Evolutionary conservation across 2,113 vertebrate species (phyloP), one percentile per base, ranked within the genome.

Genomic region (Atlantisia rogersi): DNA sequence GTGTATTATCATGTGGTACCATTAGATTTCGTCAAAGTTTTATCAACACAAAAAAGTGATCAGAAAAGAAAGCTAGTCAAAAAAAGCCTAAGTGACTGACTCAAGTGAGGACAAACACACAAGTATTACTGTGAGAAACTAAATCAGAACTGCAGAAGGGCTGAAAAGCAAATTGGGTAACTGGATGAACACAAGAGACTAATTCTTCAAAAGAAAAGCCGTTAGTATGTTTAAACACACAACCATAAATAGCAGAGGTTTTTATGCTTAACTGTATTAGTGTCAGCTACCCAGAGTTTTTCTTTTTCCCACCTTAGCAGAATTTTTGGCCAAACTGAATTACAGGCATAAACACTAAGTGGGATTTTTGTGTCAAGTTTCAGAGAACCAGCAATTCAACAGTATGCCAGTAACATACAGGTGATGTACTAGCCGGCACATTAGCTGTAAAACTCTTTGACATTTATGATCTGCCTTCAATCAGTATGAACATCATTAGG

Each of bases 181-280:
- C 0, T 40, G 19, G 6, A 70, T 37, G 13, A 80, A 75, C 10
- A 39, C 16, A 42, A 3, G 31, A 17, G 12, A 32, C 1, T 6
- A 46, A 22, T 20, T 67, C 2, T 52, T 64, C 18, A 44, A 48
- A 90, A 88, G 4, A 60, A 83, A 42, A 35, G 46, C 7, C 3
- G 1, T 21, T 40, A 35, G 20, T 10, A 40, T 31, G 73, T 42
- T 40, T 37, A 13, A 56, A 65, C 80, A 55, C 8, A 39, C 10
- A 63, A 15, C 5, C 46, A 59, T 19, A 50, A 73, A 62, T 0
- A 62, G 11, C 14, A 86, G 26, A 21, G 31, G 19, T 1, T 59
- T 78, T 78, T 63, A 82, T 50, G 59, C 7, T 25, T 76, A 81
- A 81, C 7, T 37, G 6, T 32, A 60, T 67, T 40, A 50, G 46